Conservation (phyloP, 2,888 invertebrate genomes). For the Apomyelois bistriatella region DNA sequence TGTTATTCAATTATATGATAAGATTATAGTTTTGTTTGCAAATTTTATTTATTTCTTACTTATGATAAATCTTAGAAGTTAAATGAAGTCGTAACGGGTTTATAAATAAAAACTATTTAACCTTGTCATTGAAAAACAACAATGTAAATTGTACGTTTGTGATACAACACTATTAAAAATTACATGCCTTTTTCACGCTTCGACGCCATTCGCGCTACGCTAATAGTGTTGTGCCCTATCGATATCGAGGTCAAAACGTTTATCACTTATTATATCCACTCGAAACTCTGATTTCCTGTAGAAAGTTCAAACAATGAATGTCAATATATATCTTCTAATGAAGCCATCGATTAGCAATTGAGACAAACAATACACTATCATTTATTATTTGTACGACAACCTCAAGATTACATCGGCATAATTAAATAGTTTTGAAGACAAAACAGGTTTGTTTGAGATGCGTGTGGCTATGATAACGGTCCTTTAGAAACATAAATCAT, state of each 20-base stretch:
- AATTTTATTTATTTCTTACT: too few relatives aligned
- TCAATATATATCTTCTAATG: slow-evolving; percentile 47
- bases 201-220: slow-evolving; percentile 23
- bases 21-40: too few relatives aligned
- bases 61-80: too few relatives aligned
- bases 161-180: slow-evolving; percentile 17
- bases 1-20: too few relatives aligned
- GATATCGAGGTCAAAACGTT: slow-evolving; percentile 58
- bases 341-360: slow-evolving; percentile 48
- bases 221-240: slow-evolving; percentile 35
- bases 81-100: not conserved
- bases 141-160: not conserved
- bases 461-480: slow-evolving; percentile 24
- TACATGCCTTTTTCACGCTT: slow-evolving; percentile 15
- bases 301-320: slow-evolving; percentile 58
- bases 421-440: slow-evolving; percentile 23
- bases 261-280: slow-evolving; percentile 51
- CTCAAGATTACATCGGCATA: slow-evolving; percentile 30
- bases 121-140: not conserved
- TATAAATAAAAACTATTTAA: not conserved
- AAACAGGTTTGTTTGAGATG: slow-evolving; percentile 26
- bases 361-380: slow-evolving; percentile 37
- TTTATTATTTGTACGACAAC: slow-evolving; percentile 33
- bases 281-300: slow-evolving; percentile 51
- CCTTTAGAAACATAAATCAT: slow-evolving; percentile 32